A percentile compares a stretch with the other conserved stretches of the same genome.
Evolutionary conservation across 1,140 invertebrate genomes (phyloP).

Genomic region (Drosophila ohnishii): DNA sequence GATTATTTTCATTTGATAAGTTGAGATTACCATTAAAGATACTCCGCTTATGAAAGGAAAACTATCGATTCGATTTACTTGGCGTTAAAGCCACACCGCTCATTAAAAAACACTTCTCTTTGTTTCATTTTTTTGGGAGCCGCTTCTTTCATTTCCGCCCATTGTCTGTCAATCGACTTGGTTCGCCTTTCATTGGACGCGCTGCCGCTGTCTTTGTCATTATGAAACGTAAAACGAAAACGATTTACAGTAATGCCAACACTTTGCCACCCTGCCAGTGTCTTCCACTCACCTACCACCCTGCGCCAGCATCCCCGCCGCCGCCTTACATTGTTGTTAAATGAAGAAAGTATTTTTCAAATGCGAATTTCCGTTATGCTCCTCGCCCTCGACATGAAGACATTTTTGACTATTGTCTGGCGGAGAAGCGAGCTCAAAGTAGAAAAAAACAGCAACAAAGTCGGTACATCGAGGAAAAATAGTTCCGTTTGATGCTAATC

Average conservation of each 20-base stretch:
- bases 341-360: slow-evolving; percentile 82
- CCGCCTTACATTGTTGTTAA: slow-evolving; percentile 75
- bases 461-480: slow-evolving; percentile 18
- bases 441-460: slow-evolving; percentile 70
- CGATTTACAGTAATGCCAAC: slow-evolving; percentile 81
- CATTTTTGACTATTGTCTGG: slow-evolving; percentile 80
- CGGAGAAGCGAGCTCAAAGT: slow-evolving; percentile 28
- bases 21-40: slow-evolving; percentile 7
- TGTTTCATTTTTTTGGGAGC: slow-evolving; percentile 21
- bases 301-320: background rate
- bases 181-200: slow-evolving; percentile 21
- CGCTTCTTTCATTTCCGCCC: slow-evolving; percentile 41
- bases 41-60: background rate
- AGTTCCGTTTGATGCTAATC: background rate
- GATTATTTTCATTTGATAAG: slow-evolving; percentile 29
- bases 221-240: slow-evolving; percentile 81
- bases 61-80: slow-evolving; percentile 36
- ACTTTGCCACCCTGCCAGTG: slow-evolving; percentile 67
- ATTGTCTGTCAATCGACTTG: slow-evolving; percentile 65
- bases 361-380: slow-evolving; percentile 81
- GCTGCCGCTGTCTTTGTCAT: slow-evolving; percentile 58
- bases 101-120: slow-evolving; percentile 45
- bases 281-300: slow-evolving; percentile 9
- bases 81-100: background rate
- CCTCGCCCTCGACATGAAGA: slow-evolving; percentile 76